phyloP scores from a whole-genome alignment of 2,888 invertebrate species.

The Agrotis ipsilon region DNA sequence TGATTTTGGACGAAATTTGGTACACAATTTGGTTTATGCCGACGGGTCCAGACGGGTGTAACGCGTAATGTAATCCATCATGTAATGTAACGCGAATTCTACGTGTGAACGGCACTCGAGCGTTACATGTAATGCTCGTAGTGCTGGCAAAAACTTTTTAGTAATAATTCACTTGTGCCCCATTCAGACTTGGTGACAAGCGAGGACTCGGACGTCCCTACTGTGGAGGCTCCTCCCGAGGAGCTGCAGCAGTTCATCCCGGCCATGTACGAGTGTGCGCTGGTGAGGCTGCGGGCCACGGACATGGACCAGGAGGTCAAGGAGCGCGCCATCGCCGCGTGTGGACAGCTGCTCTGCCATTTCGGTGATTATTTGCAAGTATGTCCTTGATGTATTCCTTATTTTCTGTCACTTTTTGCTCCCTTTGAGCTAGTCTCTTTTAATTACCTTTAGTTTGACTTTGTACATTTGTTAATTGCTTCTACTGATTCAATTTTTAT shows the following conservation, averaged over 20 bases:
- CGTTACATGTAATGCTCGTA: too few species aligned
- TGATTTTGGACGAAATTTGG: too few species aligned
- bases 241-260: constrained; percentile 95
- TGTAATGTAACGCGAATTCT: too few species aligned
- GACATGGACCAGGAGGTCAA: constrained; percentile 99
- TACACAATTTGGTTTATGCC: too few species aligned
- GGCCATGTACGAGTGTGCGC: constrained; percentile 95
- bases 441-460: too few species aligned
- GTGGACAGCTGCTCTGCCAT: constrained; percentile 98
- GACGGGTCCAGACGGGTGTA: too few species aligned
- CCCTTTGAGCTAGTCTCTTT: too few species aligned
- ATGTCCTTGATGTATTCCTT: constrained; percentile 10
- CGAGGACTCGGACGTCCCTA: constrained; percentile 64
- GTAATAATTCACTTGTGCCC: not conserved
- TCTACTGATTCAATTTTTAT: too few species aligned
- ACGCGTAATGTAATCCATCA: too few species aligned
- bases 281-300: constrained; percentile 96
- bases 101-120: too few species aligned
- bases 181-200: constrained; percentile 71
- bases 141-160: too few species aligned
- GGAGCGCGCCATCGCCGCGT: constrained; percentile 98
- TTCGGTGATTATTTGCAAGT: constrained; percentile 96
- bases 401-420: not conserved
- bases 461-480: too few species aligned
- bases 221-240: constrained; percentile 91